Percentiles rank a stretch among this genome's conserved stretches.
These are phyloP conservation scores for Myotis myotis DNA, from an alignment of 2,797 vertebrate species.

Conservation along the genomic window DNA sequence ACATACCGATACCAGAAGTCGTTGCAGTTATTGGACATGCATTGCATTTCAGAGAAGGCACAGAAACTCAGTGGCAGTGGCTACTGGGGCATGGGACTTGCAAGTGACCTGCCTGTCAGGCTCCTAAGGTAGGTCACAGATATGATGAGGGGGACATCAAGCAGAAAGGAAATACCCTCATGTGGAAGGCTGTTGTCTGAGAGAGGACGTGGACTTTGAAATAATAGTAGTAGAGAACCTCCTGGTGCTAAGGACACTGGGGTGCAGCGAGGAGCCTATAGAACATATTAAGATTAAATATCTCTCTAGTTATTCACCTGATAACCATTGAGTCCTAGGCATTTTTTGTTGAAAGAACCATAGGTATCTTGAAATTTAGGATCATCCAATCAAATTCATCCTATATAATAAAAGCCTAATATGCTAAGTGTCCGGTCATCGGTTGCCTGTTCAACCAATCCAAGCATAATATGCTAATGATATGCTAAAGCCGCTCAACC, in stretches of 20 bases:
- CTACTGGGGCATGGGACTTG: fast-evolving
- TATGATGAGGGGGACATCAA: fast-evolving
- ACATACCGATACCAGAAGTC: neutral
- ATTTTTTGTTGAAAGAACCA: neutral
- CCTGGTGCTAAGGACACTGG: no score
- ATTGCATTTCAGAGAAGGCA: fast-evolving
- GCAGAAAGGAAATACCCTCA: neutral
- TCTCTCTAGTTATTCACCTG: neutral
- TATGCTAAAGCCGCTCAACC: no score
- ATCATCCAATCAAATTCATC: neutral
- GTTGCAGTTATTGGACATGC: fast-evolving
- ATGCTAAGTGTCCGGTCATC: no score
- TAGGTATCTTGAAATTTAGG: neutral
- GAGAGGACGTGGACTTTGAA: neutral
- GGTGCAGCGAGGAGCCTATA: fast-evolving
- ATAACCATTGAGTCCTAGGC: no score
- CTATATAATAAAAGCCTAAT: neutral
- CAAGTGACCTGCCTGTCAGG: neutral
- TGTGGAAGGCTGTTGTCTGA: neutral
- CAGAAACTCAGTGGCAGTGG: fast-evolving
- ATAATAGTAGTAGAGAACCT: neutral
- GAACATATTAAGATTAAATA: no score
- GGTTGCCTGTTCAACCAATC: no score
- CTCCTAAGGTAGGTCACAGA: neutral
- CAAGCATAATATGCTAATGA: no score